phyloP scores from a whole-genome alignment of 2,888 invertebrate genomes.

The Aleiodes alternator region DNA sequence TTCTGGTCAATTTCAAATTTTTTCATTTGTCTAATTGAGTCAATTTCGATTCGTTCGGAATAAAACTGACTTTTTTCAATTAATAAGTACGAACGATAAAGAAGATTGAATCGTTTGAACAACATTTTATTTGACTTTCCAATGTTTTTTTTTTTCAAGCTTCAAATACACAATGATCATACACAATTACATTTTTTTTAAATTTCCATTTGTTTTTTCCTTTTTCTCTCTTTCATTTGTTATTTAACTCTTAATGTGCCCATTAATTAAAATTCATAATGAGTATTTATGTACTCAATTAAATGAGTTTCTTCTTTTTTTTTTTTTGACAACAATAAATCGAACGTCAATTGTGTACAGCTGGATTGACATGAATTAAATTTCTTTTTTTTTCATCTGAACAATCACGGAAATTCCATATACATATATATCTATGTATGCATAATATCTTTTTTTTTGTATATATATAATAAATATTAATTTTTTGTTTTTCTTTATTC shows the following conservation, averaged over 20 bases:
- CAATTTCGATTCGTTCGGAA: neutral
- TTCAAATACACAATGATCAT: constrained; percentile 54
- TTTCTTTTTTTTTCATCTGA: constrained; percentile 18
- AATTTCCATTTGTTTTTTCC: constrained; percentile 20
- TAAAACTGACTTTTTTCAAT: neutral
- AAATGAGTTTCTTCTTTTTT: neutral
- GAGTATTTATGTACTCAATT: constrained; percentile 26
- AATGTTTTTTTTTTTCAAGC: constrained; percentile 46
- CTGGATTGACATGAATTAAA: constrained; percentile 25
- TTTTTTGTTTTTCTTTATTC: constrained; percentile 28
- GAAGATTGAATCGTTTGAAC: constrained; percentile 40
- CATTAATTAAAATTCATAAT: constrained; percentile 24
- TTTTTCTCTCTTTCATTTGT: neutral
- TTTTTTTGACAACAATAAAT: constrained; percentile 33
- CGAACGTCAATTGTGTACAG: constrained; percentile 32
- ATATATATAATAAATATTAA: constrained; percentile 29
- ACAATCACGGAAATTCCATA: constrained; percentile 32
- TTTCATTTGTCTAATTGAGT: too few species aligned
- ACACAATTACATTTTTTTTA: constrained; percentile 48
- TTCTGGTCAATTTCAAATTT: too few species aligned
- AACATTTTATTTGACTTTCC: constrained; percentile 52
- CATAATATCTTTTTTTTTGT: constrained; percentile 8
- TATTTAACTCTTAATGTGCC: constrained; percentile 30
- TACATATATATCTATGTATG: constrained; percentile 30
- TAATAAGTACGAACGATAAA: neutral